Conservation (phyloP, 2,113 vertebrate species). For the Oncorhynchus clarkii region DNA sequence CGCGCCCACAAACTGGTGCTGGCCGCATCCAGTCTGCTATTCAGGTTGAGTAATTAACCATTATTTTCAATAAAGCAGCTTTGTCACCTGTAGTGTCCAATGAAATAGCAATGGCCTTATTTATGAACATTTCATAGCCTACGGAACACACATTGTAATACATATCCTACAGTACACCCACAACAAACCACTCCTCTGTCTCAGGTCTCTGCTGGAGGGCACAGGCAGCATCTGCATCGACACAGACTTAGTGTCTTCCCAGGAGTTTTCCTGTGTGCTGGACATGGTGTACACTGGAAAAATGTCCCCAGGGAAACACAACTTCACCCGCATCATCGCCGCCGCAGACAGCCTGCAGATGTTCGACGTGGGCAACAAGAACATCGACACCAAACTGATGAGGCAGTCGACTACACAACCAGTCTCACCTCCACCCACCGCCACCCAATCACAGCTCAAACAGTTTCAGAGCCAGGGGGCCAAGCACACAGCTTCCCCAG, state of each 20-base stretch:
- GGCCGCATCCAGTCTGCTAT: conserved; percentile 86
- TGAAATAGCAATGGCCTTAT: too few relatives aligned
- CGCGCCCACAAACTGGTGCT: conserved; percentile 84
- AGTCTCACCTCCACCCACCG: not conserved
- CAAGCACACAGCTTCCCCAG: not conserved
- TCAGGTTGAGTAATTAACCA: conserved; percentile 60
- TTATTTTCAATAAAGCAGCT: not conserved
- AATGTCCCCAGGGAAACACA: conserved; percentile 83
- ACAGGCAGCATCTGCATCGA: conserved; percentile 84
- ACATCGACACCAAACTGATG: conserved; percentile 78
- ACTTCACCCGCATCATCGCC: conserved; percentile 79
- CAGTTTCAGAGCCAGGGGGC: conserved; percentile 41
- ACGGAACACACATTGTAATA: too few relatives aligned
- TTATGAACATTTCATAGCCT: not conserved
- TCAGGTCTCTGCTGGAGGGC: conserved; percentile 75
- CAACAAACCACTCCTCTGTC: conserved; percentile 2
- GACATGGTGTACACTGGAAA: conserved; percentile 85
- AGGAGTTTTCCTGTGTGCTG: conserved; percentile 83
- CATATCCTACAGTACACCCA: not conserved
- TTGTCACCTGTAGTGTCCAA: not conserved
- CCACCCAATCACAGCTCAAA: not conserved
- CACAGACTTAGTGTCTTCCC: conserved; percentile 77
- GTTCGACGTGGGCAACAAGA: conserved; percentile 87
- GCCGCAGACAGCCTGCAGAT: conserved; percentile 88
- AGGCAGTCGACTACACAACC: conserved; percentile 32